Percentiles rank a stretch among this genome's conserved stretches.
phyloP scores from a whole-genome alignment of 2,888 invertebrate species.

The Mystacides longicornis region DNA sequence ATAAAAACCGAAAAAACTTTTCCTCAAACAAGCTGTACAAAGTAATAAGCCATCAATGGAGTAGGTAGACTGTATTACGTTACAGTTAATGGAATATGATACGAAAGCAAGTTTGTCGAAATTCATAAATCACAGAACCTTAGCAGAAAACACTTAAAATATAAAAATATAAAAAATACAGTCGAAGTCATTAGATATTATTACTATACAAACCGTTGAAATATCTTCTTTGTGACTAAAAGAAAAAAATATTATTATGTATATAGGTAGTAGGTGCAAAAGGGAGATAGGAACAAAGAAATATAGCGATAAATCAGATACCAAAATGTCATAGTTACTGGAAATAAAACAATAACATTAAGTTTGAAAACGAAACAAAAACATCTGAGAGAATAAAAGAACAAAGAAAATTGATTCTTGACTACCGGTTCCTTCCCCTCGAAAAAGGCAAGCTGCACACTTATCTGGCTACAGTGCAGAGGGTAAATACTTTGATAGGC shows the following conservation, averaged over 20 bases:
- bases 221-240: not conserved
- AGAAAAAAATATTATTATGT: not conserved
- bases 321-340: not conserved
- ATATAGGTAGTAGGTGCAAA: not conserved
- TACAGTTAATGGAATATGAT: too few relatives aligned
- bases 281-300: not conserved
- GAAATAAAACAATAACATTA: not conserved
- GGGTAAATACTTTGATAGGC: not conserved
- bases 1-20: too few relatives aligned
- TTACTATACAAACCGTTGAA: not conserved
- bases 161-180: not conserved
- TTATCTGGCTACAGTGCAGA: not conserved
- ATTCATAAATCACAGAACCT: not conserved
- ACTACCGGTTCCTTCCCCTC: not conserved
- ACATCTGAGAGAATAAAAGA: not conserved
- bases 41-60: too few relatives aligned
- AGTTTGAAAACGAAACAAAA: constrained; percentile 1
- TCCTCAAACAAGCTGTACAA: too few relatives aligned
- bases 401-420: constrained; percentile 1
- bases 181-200: not conserved
- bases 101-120: not conserved
- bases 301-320: not conserved
- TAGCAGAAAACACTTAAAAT: not conserved
- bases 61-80: too few relatives aligned
- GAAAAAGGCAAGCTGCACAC: not conserved